Base-by-base conservation (phyloP, 2,888 invertebrate species). In the Alloscopus bannaensis region DNA sequence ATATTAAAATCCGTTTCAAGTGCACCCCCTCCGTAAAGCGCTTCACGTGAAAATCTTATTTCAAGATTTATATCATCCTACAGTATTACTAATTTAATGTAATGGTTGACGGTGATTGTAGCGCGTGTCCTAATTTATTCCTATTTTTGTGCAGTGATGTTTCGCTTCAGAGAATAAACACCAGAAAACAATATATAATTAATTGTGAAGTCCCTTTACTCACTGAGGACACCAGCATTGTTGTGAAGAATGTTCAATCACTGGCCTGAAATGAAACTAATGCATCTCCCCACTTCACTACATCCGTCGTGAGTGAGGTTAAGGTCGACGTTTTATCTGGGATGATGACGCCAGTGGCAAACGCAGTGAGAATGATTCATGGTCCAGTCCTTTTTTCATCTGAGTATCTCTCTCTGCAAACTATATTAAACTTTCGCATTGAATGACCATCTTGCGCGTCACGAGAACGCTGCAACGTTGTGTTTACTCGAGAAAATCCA, bases 1-100 rank as follows among this genome's bases (percentile, higher is more conserved):
- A 66, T 85, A 85, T 55, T 84, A 83, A 82, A 57, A 52, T 36
- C 18, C n/a, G 24, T 36, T 42, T 42, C 40, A n/a, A 36, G 57
- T 57, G 24, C 29, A 26, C 11, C 3, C n/a, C 13, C 13, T 11
- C 13, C 6, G 57, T 16, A 57, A 60, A 28, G 36, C 16, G 31
- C 31, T 60, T 18, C 24, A 20, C 36, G 42, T 16, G 24, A 29
- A 16, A n/a, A 24, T 45, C 18, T 31, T 47, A 47, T 50, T 47
- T 22, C 42, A 11, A n/a, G 42, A 42, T 60, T 50, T 50, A 62
- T 45, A 13, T 66, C 65, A 73, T 73, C 55, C 65, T 42, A 40
- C 73, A 55, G 64, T 42, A 65, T 57, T 73, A 65, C 42, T 64
- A 47, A 60, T 50, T 62, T 50, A 55, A 55, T 26, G 64, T 65